phyloP scores from a whole-genome alignment of 2,888 invertebrate genomes.

The Clitarchus hookeri region DNA sequence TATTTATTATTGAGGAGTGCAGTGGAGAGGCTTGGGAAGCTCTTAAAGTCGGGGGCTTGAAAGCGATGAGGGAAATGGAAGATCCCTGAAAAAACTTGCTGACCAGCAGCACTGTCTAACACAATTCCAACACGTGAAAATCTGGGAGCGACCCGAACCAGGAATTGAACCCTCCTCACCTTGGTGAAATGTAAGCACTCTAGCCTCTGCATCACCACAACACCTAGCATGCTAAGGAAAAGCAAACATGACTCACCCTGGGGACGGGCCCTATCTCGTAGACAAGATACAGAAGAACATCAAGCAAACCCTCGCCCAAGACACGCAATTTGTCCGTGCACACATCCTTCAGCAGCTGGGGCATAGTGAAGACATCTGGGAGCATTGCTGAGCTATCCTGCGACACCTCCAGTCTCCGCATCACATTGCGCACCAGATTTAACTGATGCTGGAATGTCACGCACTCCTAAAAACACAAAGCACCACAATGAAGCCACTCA shows the following conservation, averaged over 20 bases:
- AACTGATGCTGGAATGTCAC: slow-evolving; percentile 87
- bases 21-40: too few relatives aligned
- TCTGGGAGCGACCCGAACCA: too few relatives aligned
- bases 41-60: too few relatives aligned
- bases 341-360: slow-evolving; percentile 58
- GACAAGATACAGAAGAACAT: slow-evolving; percentile 75
- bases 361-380: slow-evolving; percentile 29
- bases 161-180: too few relatives aligned
- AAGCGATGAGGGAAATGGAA: too few relatives aligned
- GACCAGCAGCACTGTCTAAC: too few relatives aligned
- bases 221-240: too few relatives aligned
- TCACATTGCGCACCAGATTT: slow-evolving; percentile 78
- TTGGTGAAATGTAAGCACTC: too few relatives aligned
- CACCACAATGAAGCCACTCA: neutral
- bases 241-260: slow-evolving; percentile 48
- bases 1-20: too few relatives aligned
- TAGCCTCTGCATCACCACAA: too few relatives aligned
- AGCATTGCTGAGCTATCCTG: slow-evolving; percentile 46
- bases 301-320: slow-evolving; percentile 79
- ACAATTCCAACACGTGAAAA: too few relatives aligned
- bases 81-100: too few relatives aligned
- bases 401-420: slow-evolving; percentile 71
- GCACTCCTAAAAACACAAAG: slow-evolving; percentile 67
- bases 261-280: slow-evolving; percentile 62
- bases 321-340: slow-evolving; percentile 84